A percentile compares a stretch with the other conserved stretches of the same genome.
These are phyloP conservation scores for Drosophila lacertosa DNA, from an alignment of 1,140 invertebrate genomes.

Conservation along the genomic window DNA sequence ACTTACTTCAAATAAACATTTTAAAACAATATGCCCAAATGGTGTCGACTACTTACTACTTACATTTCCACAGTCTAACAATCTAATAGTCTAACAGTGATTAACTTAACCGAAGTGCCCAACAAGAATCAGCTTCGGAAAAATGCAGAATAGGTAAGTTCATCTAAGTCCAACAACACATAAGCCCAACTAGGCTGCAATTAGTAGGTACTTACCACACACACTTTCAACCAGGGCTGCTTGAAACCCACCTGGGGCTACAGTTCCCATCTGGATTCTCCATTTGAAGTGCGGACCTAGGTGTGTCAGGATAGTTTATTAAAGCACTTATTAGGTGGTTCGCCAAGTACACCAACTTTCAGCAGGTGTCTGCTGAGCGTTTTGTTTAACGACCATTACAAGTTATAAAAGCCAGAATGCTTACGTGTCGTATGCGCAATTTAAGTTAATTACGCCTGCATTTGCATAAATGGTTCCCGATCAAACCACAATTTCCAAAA, in stretches of 20 bases:
- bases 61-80: no score
- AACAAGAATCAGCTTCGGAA: neutral
- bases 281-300: no score
- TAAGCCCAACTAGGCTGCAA: neutral
- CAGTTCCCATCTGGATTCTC: no score
- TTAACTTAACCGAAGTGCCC: slow-evolving; percentile 27
- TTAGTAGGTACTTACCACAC: neutral
- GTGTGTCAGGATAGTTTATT: neutral
- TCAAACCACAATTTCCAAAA: slow-evolving; percentile 16
- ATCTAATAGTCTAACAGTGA: slow-evolving; percentile 3
- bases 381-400: slow-evolving; percentile 57
- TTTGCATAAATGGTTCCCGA: slow-evolving; percentile 23
- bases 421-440: slow-evolving; percentile 57
- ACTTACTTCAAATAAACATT: slow-evolving; percentile 83
- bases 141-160: slow-evolving; percentile 18
- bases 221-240: slow-evolving; percentile 31
- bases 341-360: neutral
- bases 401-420: slow-evolving; percentile 25
- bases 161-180: neutral
- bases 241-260: slow-evolving; percentile 13
- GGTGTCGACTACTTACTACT: slow-evolving; percentile 9
- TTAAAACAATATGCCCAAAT: slow-evolving; percentile 56
- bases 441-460: slow-evolving; percentile 31
- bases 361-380: slow-evolving; percentile 10
- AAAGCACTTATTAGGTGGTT: slow-evolving; percentile 5